phyloP scores from a whole-genome alignment of 2,797 vertebrate species.

The Sternarchorhynchus goeldii region DNA sequence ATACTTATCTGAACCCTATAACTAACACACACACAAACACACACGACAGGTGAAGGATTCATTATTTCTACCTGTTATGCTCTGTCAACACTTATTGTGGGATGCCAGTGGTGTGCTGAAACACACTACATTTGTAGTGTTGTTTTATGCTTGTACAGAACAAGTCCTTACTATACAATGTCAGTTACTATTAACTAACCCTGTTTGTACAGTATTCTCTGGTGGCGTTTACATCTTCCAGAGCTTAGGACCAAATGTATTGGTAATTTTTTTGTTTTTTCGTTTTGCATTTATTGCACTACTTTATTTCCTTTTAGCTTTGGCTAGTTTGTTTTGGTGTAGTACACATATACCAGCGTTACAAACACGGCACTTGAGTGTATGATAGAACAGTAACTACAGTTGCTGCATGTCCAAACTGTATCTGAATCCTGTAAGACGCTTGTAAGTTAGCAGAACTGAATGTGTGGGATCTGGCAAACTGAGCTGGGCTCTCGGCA shows the following conservation, averaged over 20 bases:
- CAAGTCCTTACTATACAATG: neutral
- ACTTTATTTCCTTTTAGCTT: conserved; percentile 50
- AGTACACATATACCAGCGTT: conserved; percentile 60
- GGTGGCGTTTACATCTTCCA: conserved; percentile 35
- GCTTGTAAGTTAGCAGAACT: conserved; percentile 28
- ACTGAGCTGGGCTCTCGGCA: conserved; percentile 26
- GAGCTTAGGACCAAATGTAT: conserved; percentile 67
- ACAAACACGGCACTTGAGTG: conserved; percentile 65
- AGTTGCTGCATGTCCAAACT: conserved; percentile 62
- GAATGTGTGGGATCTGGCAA: conserved; percentile 40
- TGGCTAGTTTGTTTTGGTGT: conserved; percentile 61
- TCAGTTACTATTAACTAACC: neutral
- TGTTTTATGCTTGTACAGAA: conserved; percentile 32
- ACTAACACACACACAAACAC: conserved; percentile 22
- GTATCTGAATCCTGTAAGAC: conserved; percentile 54
- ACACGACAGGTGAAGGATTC: conserved; percentile 61
- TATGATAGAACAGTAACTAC: conserved; percentile 51
- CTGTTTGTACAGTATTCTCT: conserved; percentile 60
- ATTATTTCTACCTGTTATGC: conserved; percentile 8
- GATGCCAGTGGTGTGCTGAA: conserved; percentile 42
- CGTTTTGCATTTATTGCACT: conserved; percentile 73
- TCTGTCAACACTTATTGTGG: conserved; percentile 11
- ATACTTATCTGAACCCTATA: conserved; percentile 88
- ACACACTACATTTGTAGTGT: conserved; percentile 53
- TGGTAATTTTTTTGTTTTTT: conserved; percentile 48